Conservation (phyloP, 2,888 invertebrate species). For the Schizaphis graminum region DNA sequence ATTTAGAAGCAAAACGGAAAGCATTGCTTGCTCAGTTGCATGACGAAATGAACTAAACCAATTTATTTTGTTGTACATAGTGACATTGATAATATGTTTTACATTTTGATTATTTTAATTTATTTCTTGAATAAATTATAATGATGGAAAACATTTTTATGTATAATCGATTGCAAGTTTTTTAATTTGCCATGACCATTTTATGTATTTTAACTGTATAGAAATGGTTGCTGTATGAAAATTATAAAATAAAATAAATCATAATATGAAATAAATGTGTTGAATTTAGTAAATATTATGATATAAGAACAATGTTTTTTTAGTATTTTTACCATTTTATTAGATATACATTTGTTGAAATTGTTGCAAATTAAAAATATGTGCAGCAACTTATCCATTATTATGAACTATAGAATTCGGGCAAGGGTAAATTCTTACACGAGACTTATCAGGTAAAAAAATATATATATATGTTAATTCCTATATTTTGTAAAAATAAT, state of each 20-base stretch:
- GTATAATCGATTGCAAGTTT: neutral
- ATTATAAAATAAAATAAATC: neutral
- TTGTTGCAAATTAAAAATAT: neutral
- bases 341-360: neutral
- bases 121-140: constrained; percentile 54
- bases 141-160: constrained; percentile 28
- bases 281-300: neutral
- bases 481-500: too few relatives aligned
- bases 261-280: neutral
- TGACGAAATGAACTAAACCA: constrained; percentile 74
- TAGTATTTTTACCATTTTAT: neutral
- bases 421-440: too few relatives aligned
- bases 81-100: constrained; percentile 49
- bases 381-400: neutral
- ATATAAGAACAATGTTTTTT: neutral
- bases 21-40: constrained; percentile 90
- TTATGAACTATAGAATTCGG: neutral
- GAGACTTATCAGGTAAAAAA: too few relatives aligned
- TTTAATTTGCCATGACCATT: neutral
- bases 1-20: constrained; percentile 89
- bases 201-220: neutral
- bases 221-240: neutral
- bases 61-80: constrained; percentile 58
- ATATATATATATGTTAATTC: too few relatives aligned
- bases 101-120: constrained; percentile 20